A percentile compares a stretch with the other conserved stretches of the same genome.
phyloP scores from a whole-genome alignment of 23 tunicate species.

The Oikopleura vanhoeffeni region DNA sequence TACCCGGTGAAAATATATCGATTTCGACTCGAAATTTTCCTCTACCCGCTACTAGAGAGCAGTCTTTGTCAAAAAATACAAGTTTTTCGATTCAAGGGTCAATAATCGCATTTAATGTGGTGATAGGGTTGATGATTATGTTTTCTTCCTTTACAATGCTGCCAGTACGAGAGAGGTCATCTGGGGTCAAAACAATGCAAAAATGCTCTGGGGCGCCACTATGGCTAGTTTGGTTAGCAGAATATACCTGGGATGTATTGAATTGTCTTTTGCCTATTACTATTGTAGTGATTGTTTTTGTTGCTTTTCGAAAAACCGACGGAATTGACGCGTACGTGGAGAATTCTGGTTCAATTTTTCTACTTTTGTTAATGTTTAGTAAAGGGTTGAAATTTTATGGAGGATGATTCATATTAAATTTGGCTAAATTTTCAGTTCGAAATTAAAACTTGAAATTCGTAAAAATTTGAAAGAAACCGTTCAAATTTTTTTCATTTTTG shows the following conservation, averaged over 20 bases:
- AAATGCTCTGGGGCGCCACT: conserved; percentile 7
- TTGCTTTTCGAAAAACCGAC: background rate
- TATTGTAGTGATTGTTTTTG: background rate
- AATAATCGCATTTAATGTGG: background rate
- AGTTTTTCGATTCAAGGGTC: background rate
- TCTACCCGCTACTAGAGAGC: background rate
- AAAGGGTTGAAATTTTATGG: too few species aligned
- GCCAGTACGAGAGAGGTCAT: background rate
- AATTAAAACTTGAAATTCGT: too few species aligned
- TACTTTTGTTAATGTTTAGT: too few species aligned
- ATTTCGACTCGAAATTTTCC: background rate
- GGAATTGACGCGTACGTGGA: too few species aligned
- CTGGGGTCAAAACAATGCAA: conserved; percentile 2
- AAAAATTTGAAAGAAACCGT: too few species aligned
- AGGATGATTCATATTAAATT: too few species aligned
- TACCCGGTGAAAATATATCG: background rate
- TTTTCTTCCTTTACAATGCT: background rate
- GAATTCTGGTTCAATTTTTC: too few species aligned
- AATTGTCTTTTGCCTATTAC: background rate
- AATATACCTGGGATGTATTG: background rate
- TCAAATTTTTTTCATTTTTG: too few species aligned
- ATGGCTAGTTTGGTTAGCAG: background rate
- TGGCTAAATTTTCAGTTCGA: too few species aligned
- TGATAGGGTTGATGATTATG: conserved; percentile 10
- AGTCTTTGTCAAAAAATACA: background rate